Conservation (phyloP, 30 jellyfish, hydroid and myxozoan species). For the Aurelia aurita region DNA sequence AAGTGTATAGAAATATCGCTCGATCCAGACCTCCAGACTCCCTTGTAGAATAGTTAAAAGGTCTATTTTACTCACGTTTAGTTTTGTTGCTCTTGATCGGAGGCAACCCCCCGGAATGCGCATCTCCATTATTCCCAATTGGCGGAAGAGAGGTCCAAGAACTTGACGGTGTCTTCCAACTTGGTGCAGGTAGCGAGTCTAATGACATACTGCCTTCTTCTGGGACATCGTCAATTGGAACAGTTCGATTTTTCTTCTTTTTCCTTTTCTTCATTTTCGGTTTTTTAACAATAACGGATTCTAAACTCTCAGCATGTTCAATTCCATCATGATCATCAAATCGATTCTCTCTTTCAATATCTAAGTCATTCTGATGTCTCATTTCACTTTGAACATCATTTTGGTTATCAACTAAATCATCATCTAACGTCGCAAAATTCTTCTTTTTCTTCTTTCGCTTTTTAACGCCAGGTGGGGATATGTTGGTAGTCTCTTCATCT, state of each 20-base stretch:
- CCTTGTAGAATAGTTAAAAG: background rate
- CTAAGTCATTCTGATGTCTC: background rate
- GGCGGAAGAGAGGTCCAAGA: slow-evolving; percentile 59
- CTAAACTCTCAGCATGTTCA: slow-evolving; percentile 41
- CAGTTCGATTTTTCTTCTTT: slow-evolving; percentile 69
- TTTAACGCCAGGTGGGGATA: slow-evolving; percentile 7
- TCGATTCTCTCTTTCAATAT: background rate
- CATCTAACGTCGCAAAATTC: background rate
- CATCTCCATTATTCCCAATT: slow-evolving; percentile 18
- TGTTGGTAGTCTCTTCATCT: slow-evolving; percentile 6
- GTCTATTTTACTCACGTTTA: slow-evolving; percentile 6
- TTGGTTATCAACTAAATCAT: background rate
- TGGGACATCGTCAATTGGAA: slow-evolving; percentile 52
- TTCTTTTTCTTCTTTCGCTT: slow-evolving; percentile 50
- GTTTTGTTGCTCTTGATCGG: slow-evolving; percentile 43
- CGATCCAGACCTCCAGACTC: too few species aligned
- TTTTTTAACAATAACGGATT: slow-evolving; percentile 17
- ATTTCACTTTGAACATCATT: slow-evolving; percentile 13
- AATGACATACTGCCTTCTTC: slow-evolving; percentile 11
- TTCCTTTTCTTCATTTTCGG: slow-evolving; percentile 57
- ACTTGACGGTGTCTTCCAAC: slow-evolving; percentile 41
- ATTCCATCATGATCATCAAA: background rate
- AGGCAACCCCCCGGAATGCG: slow-evolving; percentile 60
- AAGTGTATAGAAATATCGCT: too few species aligned
- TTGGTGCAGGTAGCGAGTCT: slow-evolving; percentile 35